Evolutionary conservation across 1,140 invertebrate genomes (phyloP).

Genomic region (Ceratitis capitata): DNA sequence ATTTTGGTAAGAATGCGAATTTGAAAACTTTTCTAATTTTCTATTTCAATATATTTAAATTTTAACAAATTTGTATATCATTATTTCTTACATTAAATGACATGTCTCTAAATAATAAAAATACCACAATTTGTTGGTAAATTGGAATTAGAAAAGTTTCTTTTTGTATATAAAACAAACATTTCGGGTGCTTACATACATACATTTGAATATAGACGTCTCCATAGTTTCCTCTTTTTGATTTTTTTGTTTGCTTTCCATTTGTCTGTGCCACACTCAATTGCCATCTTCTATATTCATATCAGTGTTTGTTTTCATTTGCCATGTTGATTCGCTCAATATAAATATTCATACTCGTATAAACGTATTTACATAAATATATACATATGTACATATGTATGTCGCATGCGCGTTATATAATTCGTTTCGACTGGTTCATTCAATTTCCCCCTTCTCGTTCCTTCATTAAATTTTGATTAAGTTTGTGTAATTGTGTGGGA

Average conservation of each 20-base stretch:
- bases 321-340: background rate
- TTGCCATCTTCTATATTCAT: background rate
- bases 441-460: background rate
- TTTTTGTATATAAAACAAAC: background rate
- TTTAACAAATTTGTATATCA: background rate
- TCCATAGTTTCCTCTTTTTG: background rate
- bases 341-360: background rate
- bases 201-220: background rate
- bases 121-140: constrained; percentile 13
- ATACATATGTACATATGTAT: background rate
- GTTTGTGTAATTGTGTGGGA: constrained; percentile 40
- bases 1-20: no score
- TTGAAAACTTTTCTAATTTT: background rate
- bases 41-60: background rate
- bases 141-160: constrained; percentile 14
- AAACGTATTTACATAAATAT: background rate
- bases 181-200: background rate
- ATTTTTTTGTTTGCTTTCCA: background rate
- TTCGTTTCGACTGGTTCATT: background rate
- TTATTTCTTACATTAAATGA: background rate
- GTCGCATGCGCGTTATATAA: background rate
- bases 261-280: background rate
- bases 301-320: constrained; percentile 4
- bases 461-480: constrained; percentile 38
- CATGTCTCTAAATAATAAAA: background rate